Evolutionary conservation across 1,140 invertebrate genomes (phyloP).

Genomic region (Caerostris extrusa): DNA sequence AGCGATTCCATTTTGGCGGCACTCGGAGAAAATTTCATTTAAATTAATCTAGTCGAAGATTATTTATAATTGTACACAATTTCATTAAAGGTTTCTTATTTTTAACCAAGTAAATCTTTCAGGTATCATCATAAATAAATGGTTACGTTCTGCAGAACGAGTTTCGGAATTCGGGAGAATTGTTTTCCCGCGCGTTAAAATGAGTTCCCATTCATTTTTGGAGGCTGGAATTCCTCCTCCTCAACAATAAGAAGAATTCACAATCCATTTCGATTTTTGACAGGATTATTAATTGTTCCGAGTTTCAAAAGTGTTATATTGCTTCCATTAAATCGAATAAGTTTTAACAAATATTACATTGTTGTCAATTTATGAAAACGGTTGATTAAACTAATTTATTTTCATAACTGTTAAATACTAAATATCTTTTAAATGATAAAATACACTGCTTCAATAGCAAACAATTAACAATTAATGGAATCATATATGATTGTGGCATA

Average conservation of each 20-base stretch:
- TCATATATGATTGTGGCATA: too few species aligned
- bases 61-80: too few species aligned
- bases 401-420: too few species aligned
- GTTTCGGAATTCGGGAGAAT: not conserved
- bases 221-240: not conserved
- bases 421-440: too few species aligned
- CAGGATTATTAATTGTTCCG: not conserved
- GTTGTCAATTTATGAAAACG: too few species aligned
- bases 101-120: too few species aligned
- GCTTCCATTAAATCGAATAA: not conserved
- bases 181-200: not conserved
- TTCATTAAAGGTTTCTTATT: too few species aligned
- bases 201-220: not conserved
- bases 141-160: not conserved
- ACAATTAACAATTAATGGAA: too few species aligned
- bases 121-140: not conserved
- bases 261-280: not conserved
- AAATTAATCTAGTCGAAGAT: too few species aligned
- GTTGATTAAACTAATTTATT: too few species aligned
- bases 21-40: not conserved
- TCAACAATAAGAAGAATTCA: not conserved
- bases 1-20: slow-evolving; percentile 6
- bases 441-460: too few species aligned
- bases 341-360: too few species aligned
- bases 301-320: not conserved